Percentiles rank a stretch among this genome's conserved stretches.
Conservation (phyloP, 2,113 vertebrate genomes). For the Platysteira castanea region DNA sequence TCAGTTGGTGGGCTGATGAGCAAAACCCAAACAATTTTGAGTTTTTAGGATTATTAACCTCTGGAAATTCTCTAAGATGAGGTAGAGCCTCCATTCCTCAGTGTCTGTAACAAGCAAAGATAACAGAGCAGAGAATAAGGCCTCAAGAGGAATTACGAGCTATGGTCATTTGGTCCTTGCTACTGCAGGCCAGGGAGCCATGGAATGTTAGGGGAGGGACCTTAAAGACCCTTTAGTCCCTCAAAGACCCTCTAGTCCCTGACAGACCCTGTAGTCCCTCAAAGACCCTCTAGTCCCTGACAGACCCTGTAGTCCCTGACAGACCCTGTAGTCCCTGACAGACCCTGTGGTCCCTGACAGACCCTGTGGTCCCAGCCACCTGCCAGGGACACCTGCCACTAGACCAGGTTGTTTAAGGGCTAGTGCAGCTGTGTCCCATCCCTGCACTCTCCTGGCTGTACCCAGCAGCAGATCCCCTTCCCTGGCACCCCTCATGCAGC, state of each 20-base stretch:
- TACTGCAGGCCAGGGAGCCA: background rate
- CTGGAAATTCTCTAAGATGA: background rate
- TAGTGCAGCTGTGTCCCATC: too few relatives aligned
- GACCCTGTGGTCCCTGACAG: background rate
- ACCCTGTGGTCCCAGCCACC: background rate
- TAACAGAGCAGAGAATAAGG: background rate
- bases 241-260: background rate
- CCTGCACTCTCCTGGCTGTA: background rate
- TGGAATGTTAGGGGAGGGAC: background rate
- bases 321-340: too few relatives aligned
- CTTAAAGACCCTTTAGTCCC: background rate
- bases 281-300: background rate
- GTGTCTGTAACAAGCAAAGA: background rate
- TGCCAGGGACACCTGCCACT: background rate
- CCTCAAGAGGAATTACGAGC: background rate
- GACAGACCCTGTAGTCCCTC: too few relatives aligned
- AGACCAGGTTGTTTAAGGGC: rapidly evolving
- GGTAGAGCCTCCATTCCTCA: background rate
- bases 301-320: background rate
- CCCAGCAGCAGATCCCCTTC: rapidly evolving
- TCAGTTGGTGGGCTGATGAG: background rate
- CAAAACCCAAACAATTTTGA: background rate
- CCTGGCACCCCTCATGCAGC: background rate
- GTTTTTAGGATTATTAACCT: background rate
- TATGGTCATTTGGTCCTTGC: too few relatives aligned